Base-by-base conservation (phyloP, 2,888 invertebrate genomes). In the Athalia cordata region DNA sequence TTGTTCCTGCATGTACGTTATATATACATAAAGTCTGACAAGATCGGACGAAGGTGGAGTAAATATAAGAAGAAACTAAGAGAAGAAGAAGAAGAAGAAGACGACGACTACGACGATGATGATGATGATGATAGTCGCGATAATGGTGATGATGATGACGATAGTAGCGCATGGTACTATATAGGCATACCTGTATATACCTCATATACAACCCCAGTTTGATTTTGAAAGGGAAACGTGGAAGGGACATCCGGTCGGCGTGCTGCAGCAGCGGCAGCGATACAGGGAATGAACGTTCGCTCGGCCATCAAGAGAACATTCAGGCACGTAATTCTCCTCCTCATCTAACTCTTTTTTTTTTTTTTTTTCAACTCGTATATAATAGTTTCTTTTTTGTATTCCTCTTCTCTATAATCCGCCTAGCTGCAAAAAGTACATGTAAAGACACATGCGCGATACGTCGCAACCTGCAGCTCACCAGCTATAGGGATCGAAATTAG, bases 191-290 rank as follows among this genome's bases (percentile, higher is more conserved):
- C 43, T 43, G 52, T 55, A 8, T 11, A 55, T 43, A 6, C 68
- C 11, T 45, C 43, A 15, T 43, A 59, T 57, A 81, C 81, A 82
- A 81, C 81, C 82, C 84, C 83, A 82, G 83, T 81, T 79, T 77
- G 29, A 29, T 29, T 29, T 2, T 29, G 78, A 79, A 81, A 80
- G 77, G 70, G 81, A 79, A 80, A 80, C 64, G 81, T 68, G 79
- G 79, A 74, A 79, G 66, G 78, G 74, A 68, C 49, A 76, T 88
- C 88, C 88, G 88, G 86, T 84, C 81, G 84, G 78, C 78, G 84
- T 81, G 83, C 57, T 81, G 83, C 57, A 55, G 59, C 59, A 45
- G 45, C 70, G 50, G 45, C 13, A 15, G 70, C 57, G 11, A 9
- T 15, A 52, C 15, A 5, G 47, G 11, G 15, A 59, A 7, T n/a